A percentile compares a stretch with the other conserved stretches of the same genome.
phyloP scores from a whole-genome alignment of 2,888 invertebrate genomes.

The Trissolcus brochymenae region DNA sequence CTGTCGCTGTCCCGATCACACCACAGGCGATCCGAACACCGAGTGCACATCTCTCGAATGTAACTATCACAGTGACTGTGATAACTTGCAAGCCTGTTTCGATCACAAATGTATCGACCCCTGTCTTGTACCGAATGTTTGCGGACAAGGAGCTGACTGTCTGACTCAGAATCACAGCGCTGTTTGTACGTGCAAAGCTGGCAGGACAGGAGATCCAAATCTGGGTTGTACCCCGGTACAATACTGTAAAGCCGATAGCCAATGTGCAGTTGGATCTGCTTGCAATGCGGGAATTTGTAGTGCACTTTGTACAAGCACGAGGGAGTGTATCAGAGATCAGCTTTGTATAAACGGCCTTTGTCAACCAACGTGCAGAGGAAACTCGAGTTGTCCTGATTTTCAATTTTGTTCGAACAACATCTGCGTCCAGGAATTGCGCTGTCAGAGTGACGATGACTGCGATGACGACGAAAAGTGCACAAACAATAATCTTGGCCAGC shows the following conservation, averaged over 20 bases:
- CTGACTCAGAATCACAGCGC: slow-evolving; percentile 86
- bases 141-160: slow-evolving; percentile 89
- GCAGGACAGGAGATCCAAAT: slow-evolving; percentile 90
- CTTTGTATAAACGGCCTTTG: slow-evolving; percentile 91
- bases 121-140: slow-evolving; percentile 87
- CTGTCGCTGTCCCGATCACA: slow-evolving; percentile 86
- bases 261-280: slow-evolving; percentile 90
- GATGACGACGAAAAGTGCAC: slow-evolving; percentile 84
- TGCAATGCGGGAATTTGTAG: slow-evolving; percentile 90
- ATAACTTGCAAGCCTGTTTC: slow-evolving; percentile 84
- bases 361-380: slow-evolving; percentile 87
- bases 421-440: slow-evolving; percentile 89
- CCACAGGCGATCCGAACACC: slow-evolving; percentile 84
- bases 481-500: slow-evolving; percentile 83
- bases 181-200: slow-evolving; percentile 88
- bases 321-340: slow-evolving; percentile 91
- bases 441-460: slow-evolving; percentile 85
- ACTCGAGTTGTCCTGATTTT: slow-evolving; percentile 89
- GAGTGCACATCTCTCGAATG: slow-evolving; percentile 88
- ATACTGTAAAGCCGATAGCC: slow-evolving; percentile 87
- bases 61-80: slow-evolving; percentile 86
- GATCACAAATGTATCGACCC: slow-evolving; percentile 89
- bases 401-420: slow-evolving; percentile 90
- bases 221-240: slow-evolving; percentile 90
- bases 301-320: slow-evolving; percentile 86